Evolutionary conservation across 2,113 vertebrate species (phyloP).

Genomic region (Fregata magnificens): DNA sequence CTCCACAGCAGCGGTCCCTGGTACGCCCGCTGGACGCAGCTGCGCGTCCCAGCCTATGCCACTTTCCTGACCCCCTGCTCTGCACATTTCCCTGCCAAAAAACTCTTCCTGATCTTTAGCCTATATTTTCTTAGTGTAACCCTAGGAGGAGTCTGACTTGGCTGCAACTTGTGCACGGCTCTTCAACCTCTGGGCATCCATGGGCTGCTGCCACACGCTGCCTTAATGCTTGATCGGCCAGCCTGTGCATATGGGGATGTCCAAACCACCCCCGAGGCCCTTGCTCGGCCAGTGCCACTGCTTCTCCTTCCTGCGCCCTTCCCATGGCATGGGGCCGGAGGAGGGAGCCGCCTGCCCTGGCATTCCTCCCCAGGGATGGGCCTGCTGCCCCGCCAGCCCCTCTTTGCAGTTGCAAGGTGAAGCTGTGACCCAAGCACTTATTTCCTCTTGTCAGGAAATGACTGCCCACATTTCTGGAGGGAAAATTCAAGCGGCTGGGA

Average conservation of each 20-base stretch:
- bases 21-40: not conserved
- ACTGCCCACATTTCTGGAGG: not conserved
- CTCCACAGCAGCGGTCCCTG: not conserved
- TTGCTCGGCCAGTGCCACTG: rapidly evolving
- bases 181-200: not conserved
- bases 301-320: not conserved
- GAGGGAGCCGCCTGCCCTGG: not conserved
- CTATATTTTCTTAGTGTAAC: not conserved
- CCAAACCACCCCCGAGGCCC: not conserved
- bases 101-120: not conserved
- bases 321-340: rapidly evolving
- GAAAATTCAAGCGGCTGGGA: not conserved
- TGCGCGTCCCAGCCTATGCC: not conserved
- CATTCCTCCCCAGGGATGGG: rapidly evolving
- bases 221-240: not conserved
- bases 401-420: rapidly evolving
- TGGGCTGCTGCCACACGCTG: rapidly evolving
- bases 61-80: rapidly evolving
- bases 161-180: not conserved
- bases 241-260: rapidly evolving
- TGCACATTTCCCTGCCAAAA: not conserved
- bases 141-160: not conserved
- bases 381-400: not conserved
- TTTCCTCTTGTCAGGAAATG: not conserved
- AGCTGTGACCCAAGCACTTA: not conserved